phyloP scores from a whole-genome alignment of 2,888 invertebrate genomes.

The Trachelus iudaicus region DNA sequence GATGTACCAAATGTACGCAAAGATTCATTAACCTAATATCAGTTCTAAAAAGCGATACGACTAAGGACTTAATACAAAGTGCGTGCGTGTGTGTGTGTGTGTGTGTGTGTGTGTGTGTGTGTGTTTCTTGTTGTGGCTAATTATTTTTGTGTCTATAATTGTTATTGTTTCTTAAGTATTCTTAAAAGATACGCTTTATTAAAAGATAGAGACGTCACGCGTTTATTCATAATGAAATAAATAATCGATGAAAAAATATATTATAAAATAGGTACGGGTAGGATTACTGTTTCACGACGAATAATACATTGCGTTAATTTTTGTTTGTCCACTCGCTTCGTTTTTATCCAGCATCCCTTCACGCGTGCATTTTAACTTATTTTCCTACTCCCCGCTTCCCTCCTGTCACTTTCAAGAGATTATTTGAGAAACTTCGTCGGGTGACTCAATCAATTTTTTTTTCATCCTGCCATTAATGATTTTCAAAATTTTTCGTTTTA shows the following conservation, averaged over 20 bases:
- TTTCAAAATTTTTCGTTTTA: neutral
- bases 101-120: constrained; percentile 19
- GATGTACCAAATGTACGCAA: constrained; percentile 31
- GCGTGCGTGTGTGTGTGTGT: constrained; percentile 18
- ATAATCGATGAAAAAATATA: constrained; percentile 52
- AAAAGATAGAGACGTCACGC: constrained; percentile 31
- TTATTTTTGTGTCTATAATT: constrained; percentile 9
- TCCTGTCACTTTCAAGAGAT: neutral
- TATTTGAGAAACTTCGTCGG: neutral
- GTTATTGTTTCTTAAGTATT: constrained; percentile 12
- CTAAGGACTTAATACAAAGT: constrained; percentile 44
- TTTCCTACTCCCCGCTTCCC: neutral
- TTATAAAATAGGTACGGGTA: constrained; percentile 44
- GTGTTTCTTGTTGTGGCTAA: constrained; percentile 15
- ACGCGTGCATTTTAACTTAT: neutral
- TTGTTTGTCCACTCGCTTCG: neutral
- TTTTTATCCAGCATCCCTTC: neutral
- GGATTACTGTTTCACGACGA: constrained; percentile 39
- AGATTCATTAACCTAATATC: constrained; percentile 39
- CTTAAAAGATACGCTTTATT: constrained; percentile 17
- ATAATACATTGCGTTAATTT: constrained; percentile 42
- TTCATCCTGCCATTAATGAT: neutral
- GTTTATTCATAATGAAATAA: constrained; percentile 34
- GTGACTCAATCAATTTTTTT: neutral
- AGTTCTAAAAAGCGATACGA: constrained; percentile 48